Evolutionary conservation across 2,888 invertebrate genomes (phyloP).

Genomic region (Agrotis exclamationis): DNA sequence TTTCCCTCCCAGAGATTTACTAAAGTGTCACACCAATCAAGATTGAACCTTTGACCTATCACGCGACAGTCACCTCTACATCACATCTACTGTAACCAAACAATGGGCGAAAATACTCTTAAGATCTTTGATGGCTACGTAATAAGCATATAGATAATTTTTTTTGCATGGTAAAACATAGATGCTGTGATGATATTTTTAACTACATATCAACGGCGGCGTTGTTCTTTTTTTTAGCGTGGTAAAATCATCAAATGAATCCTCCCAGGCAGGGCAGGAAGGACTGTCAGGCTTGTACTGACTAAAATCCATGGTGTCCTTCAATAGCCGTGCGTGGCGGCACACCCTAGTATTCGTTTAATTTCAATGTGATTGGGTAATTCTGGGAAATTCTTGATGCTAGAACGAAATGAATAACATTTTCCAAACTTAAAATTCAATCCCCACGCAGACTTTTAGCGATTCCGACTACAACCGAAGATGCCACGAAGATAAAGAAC

Average conservation of each 20-base stretch:
- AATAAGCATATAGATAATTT: not conserved
- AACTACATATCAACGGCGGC: too few relatives aligned
- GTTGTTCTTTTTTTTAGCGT: too few relatives aligned
- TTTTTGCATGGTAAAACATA: too few relatives aligned
- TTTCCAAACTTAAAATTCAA: not conserved
- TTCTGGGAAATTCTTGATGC: not conserved
- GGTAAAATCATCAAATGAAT: too few relatives aligned
- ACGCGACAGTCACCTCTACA: conserved; percentile 29
- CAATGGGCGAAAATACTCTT: conserved; percentile 24
- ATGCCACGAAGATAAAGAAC: not conserved
- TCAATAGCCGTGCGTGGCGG: too few relatives aligned
- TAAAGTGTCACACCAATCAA: conserved; percentile 32
- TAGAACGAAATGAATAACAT: not conserved
- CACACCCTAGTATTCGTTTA: too few relatives aligned
- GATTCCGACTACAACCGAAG: not conserved
- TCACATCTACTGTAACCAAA: conserved; percentile 6
- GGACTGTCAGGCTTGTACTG: too few relatives aligned
- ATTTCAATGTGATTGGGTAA: not conserved
- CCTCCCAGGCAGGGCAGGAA: too few relatives aligned
- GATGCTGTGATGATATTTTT: too few relatives aligned
- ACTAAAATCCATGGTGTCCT: too few relatives aligned
- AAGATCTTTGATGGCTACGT: not conserved
- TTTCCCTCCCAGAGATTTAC: conserved; percentile 23
- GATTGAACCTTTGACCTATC: conserved; percentile 47
- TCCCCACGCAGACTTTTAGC: too few relatives aligned